Percentiles rank a stretch among this genome's conserved stretches.
phyloP scores from a whole-genome alignment of 2,797 vertebrate species.

The Mareca strepera region DNA sequence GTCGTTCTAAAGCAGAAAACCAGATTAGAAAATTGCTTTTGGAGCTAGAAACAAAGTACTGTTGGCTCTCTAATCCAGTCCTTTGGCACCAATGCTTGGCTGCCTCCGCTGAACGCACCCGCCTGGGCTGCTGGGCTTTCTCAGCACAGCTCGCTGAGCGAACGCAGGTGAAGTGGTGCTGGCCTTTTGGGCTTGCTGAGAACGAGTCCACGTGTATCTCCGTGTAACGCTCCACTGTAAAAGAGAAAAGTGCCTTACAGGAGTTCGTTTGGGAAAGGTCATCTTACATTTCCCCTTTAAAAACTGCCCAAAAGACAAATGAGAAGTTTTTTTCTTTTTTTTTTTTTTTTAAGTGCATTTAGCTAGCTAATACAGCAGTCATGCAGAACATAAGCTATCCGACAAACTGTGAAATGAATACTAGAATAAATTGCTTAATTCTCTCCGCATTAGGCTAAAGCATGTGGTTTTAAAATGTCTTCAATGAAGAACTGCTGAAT shows the following conservation, averaged over 20 bases:
- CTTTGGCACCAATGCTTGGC: not conserved
- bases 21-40: constrained; percentile 21
- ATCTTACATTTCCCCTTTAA: not conserved
- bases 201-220: not conserved
- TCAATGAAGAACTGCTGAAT: constrained; percentile 44
- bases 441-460: constrained; percentile 45
- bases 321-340: not conserved
- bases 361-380: constrained; percentile 10
- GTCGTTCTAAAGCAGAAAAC: constrained; percentile 2
- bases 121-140: not conserved
- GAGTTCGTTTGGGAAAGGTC: constrained; percentile 1
- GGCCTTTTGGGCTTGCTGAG: not conserved
- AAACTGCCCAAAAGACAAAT: not conserved
- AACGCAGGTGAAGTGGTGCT: rapidly evolving
- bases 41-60: not conserved
- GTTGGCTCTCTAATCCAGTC: not conserved
- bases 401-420: constrained; percentile 39
- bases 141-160: rapidly evolving
- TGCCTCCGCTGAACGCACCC: constrained; percentile 10
- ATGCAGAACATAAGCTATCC: not conserved
- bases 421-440: constrained; percentile 62
- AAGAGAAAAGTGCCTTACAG: not conserved
- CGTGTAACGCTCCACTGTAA: rapidly evolving
- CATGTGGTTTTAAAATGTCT: constrained; percentile 17
- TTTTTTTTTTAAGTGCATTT: not conserved